These are phyloP conservation scores for Teleopsis dalmanni DNA, from an alignment of 1,140 invertebrate genomes.

Conservation along the genomic window DNA sequence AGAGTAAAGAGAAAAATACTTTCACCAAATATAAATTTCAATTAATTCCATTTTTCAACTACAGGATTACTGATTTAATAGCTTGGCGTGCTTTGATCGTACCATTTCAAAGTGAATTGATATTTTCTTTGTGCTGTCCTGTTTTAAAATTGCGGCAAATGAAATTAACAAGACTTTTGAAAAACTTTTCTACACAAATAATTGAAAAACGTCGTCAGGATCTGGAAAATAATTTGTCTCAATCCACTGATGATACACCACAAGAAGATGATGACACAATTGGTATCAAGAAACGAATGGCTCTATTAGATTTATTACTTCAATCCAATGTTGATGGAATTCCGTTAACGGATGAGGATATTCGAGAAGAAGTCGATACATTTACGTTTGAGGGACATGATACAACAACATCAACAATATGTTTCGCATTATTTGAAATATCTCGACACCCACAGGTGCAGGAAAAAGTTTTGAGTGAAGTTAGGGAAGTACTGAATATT, in stretches of 20 bases:
- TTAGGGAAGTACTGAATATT: slow-evolving; percentile 46
- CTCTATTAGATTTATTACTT: slow-evolving; percentile 65
- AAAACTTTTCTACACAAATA: slow-evolving; percentile 58
- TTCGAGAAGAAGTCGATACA: slow-evolving; percentile 59
- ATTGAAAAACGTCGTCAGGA: slow-evolving; percentile 37
- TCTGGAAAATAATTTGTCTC: too few relatives aligned
- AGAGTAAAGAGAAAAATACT: slow-evolving; percentile 45
- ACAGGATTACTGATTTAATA: slow-evolving; percentile 26
- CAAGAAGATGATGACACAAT: background rate
- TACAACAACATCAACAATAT: slow-evolving; percentile 27
- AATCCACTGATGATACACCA: slow-evolving; percentile 26
- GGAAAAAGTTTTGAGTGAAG: slow-evolving; percentile 50
- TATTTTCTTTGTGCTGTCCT: slow-evolving; percentile 26
- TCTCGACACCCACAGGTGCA: slow-evolving; percentile 41
- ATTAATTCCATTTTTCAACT: background rate
- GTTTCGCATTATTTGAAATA: slow-evolving; percentile 24
- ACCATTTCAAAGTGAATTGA: slow-evolving; percentile 23
- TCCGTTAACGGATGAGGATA: slow-evolving; percentile 53
- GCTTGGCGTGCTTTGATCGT: slow-evolving; percentile 27
- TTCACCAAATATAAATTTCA: background rate
- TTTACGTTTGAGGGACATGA: slow-evolving; percentile 56
- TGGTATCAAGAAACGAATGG: slow-evolving; percentile 48
- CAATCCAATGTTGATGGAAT: slow-evolving; percentile 46
- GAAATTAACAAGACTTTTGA: slow-evolving; percentile 53
- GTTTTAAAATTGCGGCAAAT: slow-evolving; percentile 48